These are phyloP conservation scores for Myioborus melanocephalus DNA, from an alignment of 2,797 vertebrate genomes.

Conservation along the genomic window DNA sequence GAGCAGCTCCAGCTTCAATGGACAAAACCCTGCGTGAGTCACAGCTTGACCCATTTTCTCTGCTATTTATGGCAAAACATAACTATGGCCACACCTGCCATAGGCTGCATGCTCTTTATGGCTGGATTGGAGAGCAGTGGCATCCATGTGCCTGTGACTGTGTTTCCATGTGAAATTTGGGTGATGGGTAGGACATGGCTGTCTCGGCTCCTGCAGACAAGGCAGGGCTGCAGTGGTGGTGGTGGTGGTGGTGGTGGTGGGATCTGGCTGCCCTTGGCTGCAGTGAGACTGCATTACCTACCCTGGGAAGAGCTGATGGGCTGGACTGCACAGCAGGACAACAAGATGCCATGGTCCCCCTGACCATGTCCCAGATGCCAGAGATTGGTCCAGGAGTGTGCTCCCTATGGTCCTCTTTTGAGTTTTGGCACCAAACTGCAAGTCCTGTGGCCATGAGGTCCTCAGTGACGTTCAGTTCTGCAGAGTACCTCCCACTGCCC, in stretches of 20 bases:
- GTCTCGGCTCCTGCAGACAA: fast-evolving
- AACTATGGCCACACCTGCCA: background rate
- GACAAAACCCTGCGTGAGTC: background rate
- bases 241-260: fast-evolving
- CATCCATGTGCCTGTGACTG: fast-evolving
- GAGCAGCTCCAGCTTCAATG: background rate
- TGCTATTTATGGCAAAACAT: conserved; percentile 18
- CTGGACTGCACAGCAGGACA: background rate
- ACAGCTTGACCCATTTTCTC: conserved; percentile 27
- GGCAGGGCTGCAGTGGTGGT: fast-evolving
- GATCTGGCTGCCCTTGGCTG: background rate
- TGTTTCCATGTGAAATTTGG: background rate
- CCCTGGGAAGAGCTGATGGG: background rate
- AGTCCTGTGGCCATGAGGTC: background rate
- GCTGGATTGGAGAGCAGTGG: background rate
- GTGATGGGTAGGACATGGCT: background rate
- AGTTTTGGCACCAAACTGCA: background rate
- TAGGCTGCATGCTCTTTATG: background rate
- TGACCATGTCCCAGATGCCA: background rate
- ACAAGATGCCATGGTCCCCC: fast-evolving
- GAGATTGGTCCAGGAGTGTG: background rate
- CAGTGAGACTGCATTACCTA: background rate
- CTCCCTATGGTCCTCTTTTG: background rate
- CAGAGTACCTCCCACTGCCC: background rate
- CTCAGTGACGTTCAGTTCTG: background rate